phyloP scores from a whole-genome alignment of 2,797 vertebrate species.

The Danio aesculapii region DNA sequence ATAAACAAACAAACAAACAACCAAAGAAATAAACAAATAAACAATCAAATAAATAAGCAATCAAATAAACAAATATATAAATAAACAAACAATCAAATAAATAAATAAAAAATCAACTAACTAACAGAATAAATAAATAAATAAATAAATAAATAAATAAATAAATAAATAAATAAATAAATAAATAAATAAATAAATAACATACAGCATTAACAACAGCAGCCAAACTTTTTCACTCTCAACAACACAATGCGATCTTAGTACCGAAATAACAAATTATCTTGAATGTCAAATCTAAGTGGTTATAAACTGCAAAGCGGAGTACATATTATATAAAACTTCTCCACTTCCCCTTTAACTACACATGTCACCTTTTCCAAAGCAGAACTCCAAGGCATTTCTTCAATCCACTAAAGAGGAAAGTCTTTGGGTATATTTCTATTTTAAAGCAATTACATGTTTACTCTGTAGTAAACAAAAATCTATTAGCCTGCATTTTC shows the following conservation, averaged over 20 bases:
- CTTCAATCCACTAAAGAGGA: background rate
- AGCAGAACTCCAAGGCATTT: background rate
- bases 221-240: background rate
- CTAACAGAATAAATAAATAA: too few relatives aligned
- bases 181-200: too few relatives aligned
- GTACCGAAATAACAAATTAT: conserved; percentile 3
- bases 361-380: background rate
- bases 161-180: too few relatives aligned
- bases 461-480: conserved; percentile 4
- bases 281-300: conserved; percentile 15
- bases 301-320: background rate
- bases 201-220: background rate
- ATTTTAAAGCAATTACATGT: conserved; percentile 18
- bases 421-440: background rate
- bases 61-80: too few relatives aligned
- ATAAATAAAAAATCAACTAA: too few relatives aligned
- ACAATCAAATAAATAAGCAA: too few relatives aligned
- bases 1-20: too few relatives aligned
- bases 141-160: too few relatives aligned
- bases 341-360: background rate
- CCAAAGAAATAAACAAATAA: too few relatives aligned
- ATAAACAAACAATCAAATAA: too few relatives aligned
- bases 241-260: background rate
- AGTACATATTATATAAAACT: background rate
- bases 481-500: background rate